Percentiles rank a stretch among this genome's conserved stretches.
These are phyloP conservation scores for Cephus pulcher DNA, from an alignment of 2,888 invertebrate species.

Conservation along the genomic window DNA sequence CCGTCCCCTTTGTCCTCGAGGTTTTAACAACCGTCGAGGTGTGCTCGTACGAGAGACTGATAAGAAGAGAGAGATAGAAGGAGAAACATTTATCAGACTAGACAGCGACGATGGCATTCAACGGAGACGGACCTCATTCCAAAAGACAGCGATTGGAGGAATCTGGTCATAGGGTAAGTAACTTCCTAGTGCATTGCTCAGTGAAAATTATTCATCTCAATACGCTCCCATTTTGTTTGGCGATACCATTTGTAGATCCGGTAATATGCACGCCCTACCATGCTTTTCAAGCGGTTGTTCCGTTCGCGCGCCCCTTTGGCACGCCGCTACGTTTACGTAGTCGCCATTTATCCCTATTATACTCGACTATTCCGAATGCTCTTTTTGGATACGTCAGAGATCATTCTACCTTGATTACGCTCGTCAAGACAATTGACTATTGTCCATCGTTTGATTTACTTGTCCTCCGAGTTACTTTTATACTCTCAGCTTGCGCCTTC, in stretches of 20 bases:
- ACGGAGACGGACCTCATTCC: constrained; percentile 67
- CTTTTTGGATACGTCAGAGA: neutral
- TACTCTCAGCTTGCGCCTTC: neutral
- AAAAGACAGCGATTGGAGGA: constrained; percentile 66
- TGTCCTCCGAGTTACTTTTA: neutral
- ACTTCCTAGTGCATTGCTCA: neutral
- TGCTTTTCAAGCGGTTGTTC: neutral
- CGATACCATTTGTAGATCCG: neutral
- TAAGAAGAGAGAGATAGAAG: neutral
- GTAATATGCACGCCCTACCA: neutral
- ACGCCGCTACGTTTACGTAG: constrained; percentile 23
- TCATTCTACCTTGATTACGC: neutral
- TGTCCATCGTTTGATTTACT: neutral
- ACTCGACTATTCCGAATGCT: neutral
- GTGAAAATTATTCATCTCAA: neutral
- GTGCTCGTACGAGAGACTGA: constrained; percentile 1
- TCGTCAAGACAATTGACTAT: neutral
- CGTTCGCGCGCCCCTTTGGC: constrained; percentile 9
- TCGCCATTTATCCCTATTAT: constrained; percentile 47
- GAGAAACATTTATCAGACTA: constrained; percentile 4
- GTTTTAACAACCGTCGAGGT: constrained; percentile 8
- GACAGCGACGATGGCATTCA: constrained; percentile 64
- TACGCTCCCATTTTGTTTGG: neutral
- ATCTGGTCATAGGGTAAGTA: constrained; percentile 63
- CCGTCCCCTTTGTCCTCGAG: constrained; percentile 11